Percentiles rank a stretch among this genome's conserved stretches.
These are phyloP conservation scores for Sinocyclocheilus grahami DNA, from an alignment of 2,113 vertebrate species.

Conservation along the genomic window DNA sequence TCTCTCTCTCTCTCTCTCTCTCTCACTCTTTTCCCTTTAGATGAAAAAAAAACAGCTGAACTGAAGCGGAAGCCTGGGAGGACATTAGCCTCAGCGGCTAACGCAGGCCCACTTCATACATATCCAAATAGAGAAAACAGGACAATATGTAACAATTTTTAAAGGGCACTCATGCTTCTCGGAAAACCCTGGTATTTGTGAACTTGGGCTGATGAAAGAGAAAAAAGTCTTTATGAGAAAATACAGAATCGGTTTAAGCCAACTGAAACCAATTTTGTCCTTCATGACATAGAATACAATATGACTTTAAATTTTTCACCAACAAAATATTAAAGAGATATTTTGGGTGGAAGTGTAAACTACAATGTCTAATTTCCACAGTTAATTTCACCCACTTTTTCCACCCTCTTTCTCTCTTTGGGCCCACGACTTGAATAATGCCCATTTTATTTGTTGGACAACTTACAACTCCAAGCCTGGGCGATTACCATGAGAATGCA, in stretches of 20 bases:
- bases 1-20: slow-evolving; percentile 46
- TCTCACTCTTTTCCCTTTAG: slow-evolving; percentile 64
- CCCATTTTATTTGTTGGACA: slow-evolving; percentile 95
- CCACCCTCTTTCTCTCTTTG: slow-evolving; percentile 67
- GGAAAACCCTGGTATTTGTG: not conserved
- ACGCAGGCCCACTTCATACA: slow-evolving; percentile 47
- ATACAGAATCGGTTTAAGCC: not conserved
- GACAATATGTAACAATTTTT: not conserved
- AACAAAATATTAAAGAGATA: slow-evolving; percentile 44
- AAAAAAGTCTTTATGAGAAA: slow-evolving; percentile 1
- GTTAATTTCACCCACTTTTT: slow-evolving; percentile 71
- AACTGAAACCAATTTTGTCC: not conserved
- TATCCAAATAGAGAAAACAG: slow-evolving; percentile 48
- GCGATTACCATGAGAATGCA: slow-evolving; percentile 96
- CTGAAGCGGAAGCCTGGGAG: slow-evolving; percentile 68
- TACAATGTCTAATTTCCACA: slow-evolving; percentile 62
- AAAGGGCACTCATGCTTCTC: slow-evolving; percentile 24
- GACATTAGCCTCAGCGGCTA: slow-evolving; percentile 59
- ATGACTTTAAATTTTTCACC: not conserved
- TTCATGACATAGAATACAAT: not conserved
- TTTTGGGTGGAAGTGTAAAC: slow-evolving; percentile 7
- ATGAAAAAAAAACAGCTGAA: slow-evolving; percentile 66
- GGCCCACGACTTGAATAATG: slow-evolving; percentile 87
- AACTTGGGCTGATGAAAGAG: not conserved
- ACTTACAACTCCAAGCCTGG: slow-evolving; percentile 87